phyloP scores from a whole-genome alignment of 2,888 invertebrate genomes.

The Melieria crassipennis region DNA sequence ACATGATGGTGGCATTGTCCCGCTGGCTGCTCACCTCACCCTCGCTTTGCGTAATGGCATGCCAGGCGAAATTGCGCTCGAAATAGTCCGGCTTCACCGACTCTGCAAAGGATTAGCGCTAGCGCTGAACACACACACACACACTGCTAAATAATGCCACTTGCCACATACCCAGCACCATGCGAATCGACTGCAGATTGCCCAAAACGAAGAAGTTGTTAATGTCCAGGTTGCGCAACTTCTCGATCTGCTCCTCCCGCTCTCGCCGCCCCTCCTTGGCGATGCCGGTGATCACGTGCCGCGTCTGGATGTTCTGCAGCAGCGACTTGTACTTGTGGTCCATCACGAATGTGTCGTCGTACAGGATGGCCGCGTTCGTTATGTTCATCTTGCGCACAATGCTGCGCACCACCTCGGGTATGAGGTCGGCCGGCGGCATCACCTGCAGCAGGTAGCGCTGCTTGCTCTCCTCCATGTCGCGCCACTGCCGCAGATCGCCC shows the following conservation, averaged over 20 bases:
- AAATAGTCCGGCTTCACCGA: constrained; percentile 81
- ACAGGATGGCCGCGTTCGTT: constrained; percentile 90
- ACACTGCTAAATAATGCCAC: constrained; percentile 59
- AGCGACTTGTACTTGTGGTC: constrained; percentile 93
- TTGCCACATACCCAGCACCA: constrained; percentile 71
- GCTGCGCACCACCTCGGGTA: constrained; percentile 84
- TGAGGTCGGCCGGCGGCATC: constrained; percentile 83
- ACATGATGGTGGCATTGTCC: constrained; percentile 80
- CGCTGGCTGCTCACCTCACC: constrained; percentile 80
- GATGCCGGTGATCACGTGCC: constrained; percentile 83
- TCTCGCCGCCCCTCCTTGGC: constrained; percentile 69
- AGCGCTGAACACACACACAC: constrained; percentile 67
- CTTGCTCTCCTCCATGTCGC: constrained; percentile 75
- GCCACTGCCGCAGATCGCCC: constrained; percentile 86
- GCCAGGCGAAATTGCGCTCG: constrained; percentile 88
- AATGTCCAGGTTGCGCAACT: constrained; percentile 82
- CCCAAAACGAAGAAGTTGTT: constrained; percentile 90
- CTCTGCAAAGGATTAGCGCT: constrained; percentile 47
- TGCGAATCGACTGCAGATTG: constrained; percentile 75
- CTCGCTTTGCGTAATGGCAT: constrained; percentile 80
- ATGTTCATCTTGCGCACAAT: constrained; percentile 86
- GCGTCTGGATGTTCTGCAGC: constrained; percentile 87
- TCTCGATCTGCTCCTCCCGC: constrained; percentile 74
- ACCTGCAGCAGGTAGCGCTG: constrained; percentile 79
- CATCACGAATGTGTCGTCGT: constrained; percentile 89